Evolutionary conservation across 1,140 invertebrate genomes (phyloP).

Genomic region (Oedothorax gibbosus): DNA sequence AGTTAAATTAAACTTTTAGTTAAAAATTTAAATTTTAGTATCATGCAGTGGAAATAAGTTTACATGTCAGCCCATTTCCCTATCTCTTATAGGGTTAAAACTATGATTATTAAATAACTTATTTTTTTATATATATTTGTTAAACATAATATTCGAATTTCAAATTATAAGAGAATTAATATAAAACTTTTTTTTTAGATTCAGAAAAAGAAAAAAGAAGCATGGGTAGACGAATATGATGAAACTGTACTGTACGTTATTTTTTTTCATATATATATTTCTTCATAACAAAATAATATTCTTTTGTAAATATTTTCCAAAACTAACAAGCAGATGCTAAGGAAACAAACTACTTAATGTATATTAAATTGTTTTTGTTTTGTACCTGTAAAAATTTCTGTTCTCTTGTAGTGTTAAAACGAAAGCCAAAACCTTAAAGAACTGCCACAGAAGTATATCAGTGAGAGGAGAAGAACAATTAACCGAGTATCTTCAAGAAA

Average conservation of each 20-base stretch:
- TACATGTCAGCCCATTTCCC: background rate
- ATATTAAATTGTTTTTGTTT: background rate
- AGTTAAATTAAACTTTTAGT: too few species aligned
- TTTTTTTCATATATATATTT: background rate
- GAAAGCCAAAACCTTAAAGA: constrained; percentile 24
- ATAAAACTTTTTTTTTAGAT: background rate
- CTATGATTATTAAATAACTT: background rate
- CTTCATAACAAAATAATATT: background rate
- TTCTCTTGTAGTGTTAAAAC: constrained; percentile 11
- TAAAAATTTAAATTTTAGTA: too few species aligned
- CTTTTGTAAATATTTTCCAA: background rate
- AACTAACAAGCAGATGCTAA: background rate
- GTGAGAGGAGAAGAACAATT: constrained; percentile 23
- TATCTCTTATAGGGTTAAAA: background rate
- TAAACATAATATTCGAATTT: background rate
- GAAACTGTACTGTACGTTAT: constrained; percentile 14
- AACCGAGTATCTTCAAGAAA: constrained; percentile 22
- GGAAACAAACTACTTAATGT: background rate
- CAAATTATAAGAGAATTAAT: background rate
- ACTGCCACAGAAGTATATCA: constrained; percentile 25
- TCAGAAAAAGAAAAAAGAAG: background rate
- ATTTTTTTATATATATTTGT: background rate
- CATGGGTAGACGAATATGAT: constrained; percentile 48
- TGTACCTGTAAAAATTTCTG: background rate
- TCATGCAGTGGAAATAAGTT: background rate